Base-by-base conservation (phyloP, 2,113 vertebrate species). In the Myiagra hebetior region DNA sequence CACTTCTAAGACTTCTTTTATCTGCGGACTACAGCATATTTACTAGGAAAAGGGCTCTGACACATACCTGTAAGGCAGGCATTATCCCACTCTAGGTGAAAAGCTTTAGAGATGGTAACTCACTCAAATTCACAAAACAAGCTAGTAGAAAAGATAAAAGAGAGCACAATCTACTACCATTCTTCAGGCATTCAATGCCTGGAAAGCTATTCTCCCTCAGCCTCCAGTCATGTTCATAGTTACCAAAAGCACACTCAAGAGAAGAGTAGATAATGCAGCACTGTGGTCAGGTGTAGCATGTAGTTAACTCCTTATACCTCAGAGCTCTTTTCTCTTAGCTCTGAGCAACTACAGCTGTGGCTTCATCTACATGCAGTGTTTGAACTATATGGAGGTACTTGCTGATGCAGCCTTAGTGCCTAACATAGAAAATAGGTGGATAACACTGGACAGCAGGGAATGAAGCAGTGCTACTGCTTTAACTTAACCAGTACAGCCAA, bases 1-100 rank as follows among this genome's bases (percentile, higher is more conserved):
- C 68, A 81, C 76, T 96, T 93, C 79, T 96, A 80, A 91, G 63
- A 37, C 68, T 94, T 85, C 90, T 96, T 93, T 97, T 80, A 96
- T 93, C 93, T 84, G 42, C 56, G 47, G 72, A 77, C 87, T 87
- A 87, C 42, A 91, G 64, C 31, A 24, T 69, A 93, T 88, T 80
- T 86, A 88, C 74, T 65, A 77, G 59, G 37, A 88, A 85, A 89
- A 85, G 67, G 68, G 37, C 75, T 87, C 63, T 4, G 3, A 74
- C 82, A 67, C 42, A 74, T 65, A 93, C 79, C 76, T 92, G 72
- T 91, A 88, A 92, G 79, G 68, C 87, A 95, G 63, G 70, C 56
- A 70, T 86, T 88, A 92, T 56, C 76, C 82, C 42, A 84, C 31
- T 77, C 52, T 15, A 77, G 52, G 73, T 94, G 73, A 72, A 95